These are phyloP conservation scores for Mungos mungo DNA, from an alignment of 2,113 vertebrate genomes.

Conservation along the genomic window DNA sequence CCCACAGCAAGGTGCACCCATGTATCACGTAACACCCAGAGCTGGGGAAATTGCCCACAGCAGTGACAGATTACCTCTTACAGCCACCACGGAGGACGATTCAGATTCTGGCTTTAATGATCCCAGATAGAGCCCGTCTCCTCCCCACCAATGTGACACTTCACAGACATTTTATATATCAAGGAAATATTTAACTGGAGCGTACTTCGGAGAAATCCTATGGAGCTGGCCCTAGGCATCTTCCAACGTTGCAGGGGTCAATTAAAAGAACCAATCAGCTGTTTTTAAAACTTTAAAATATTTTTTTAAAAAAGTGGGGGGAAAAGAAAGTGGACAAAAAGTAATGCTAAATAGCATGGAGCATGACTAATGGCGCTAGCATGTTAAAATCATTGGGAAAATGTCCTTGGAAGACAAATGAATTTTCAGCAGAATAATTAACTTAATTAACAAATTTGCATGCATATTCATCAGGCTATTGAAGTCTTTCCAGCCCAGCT, in stretches of 20 bases:
- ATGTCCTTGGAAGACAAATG: constrained; percentile 99
- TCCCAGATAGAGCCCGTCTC: constrained; percentile 70
- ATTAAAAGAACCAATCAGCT: constrained; percentile 81
- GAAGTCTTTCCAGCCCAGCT: constrained; percentile 99
- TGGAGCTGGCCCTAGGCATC: constrained; percentile 75
- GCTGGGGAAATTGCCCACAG: constrained; percentile 74
- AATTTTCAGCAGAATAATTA: constrained; percentile 99
- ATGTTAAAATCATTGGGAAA: constrained; percentile 99
- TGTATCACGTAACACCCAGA: constrained; percentile 62
- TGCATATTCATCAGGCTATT: constrained; percentile 99
- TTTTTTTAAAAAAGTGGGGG: constrained; percentile 54
- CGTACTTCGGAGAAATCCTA: constrained; percentile 79
- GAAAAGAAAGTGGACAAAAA: constrained; percentile 97
- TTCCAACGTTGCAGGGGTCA: constrained; percentile 81
- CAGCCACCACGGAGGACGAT: constrained; percentile 32
- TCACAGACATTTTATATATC: constrained; percentile 74
- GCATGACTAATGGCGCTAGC: constrained; percentile 99
- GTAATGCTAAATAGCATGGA: constrained; percentile 96
- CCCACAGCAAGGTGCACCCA: constrained; percentile 76
- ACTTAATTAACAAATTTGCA: constrained; percentile 99
- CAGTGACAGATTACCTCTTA: constrained; percentile 76
- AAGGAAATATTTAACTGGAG: constrained; percentile 82
- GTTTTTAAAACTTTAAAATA: constrained; percentile 86
- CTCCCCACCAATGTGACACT: constrained; percentile 81
- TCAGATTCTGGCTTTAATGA: constrained; percentile 70